Evolutionary conservation across 2,888 invertebrate species (phyloP).

Genomic region (Rhopalosiphum nymphaeae): DNA sequence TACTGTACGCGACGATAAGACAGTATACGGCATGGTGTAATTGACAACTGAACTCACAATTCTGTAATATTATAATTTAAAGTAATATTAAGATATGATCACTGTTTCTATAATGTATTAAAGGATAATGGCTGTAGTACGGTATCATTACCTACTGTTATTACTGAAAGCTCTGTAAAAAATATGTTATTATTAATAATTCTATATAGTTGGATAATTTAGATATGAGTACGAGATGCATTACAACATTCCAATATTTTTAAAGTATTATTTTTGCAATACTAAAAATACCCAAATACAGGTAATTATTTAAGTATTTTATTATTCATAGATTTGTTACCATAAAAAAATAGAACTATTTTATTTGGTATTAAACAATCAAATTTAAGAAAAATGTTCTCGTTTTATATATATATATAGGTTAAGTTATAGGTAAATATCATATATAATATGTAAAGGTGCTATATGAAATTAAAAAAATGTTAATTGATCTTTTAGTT

Average conservation of each 20-base stretch:
- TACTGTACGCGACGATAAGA: conserved; percentile 94
- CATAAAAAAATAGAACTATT: background rate
- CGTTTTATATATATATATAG: too few relatives aligned
- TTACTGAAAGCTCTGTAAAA: background rate
- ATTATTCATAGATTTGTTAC: background rate
- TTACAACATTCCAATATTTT: background rate
- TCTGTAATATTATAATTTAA: conserved; percentile 73
- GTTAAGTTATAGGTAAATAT: too few relatives aligned
- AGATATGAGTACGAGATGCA: background rate
- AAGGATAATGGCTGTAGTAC: background rate
- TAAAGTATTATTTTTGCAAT: background rate
- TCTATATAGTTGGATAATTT: background rate
- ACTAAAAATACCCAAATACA: background rate
- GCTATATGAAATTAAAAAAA: background rate
- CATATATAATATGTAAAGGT: background rate
- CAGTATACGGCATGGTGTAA: conserved; percentile 98
- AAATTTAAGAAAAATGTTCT: background rate
- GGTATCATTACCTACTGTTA: background rate
- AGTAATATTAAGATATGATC: background rate
- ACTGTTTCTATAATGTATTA: too few relatives aligned
- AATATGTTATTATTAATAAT: background rate
- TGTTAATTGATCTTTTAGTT: too few relatives aligned
- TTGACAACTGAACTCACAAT: conserved; percentile 99
- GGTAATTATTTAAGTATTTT: background rate
- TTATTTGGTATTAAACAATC: background rate